Base-by-base conservation (phyloP, 2,888 invertebrate species). In the Nemotelus nigrinus region DNA sequence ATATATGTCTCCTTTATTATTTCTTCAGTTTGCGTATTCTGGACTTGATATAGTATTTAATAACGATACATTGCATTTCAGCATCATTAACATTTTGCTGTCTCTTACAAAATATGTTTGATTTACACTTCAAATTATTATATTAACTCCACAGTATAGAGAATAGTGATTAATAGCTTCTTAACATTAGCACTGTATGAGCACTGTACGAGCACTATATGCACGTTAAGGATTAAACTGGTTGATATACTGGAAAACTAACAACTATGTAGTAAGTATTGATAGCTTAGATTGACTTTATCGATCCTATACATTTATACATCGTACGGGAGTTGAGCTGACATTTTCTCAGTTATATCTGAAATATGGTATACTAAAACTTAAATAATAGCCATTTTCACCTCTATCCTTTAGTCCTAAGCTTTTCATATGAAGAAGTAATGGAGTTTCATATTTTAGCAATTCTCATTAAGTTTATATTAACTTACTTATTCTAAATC, bases 221-320 rank as follows among this genome's bases (percentile, higher is more conserved):
- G 55, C 41, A 70, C 41, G 41, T 55, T 70, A 70, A 8, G 48
- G 53, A 55, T 43, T 70, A 55, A 70, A 43, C 43, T 53, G 25
- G 7, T 25, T 53, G 55, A 70, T 50, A 53, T 70, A 41, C 55
- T 6, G 48, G 53, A 2, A 55, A 10, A 39, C 25, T 70, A 70
- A 70, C 55, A 43, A 67, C 2, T 67, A 63, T 50, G 67, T 67
- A 67, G 50, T 39, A 70, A 67, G 50, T 39, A 70, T 39, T 55
- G 55, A 55, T 39, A 68, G 70, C 5, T n/a, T 43, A 63, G 65
- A 10, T 55, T 70, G 53, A 70, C 70, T 70, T 55, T 70, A 55
- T 70, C 70, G 25, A 43, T 70, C 55, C 70, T 70, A 55, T 70
- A 70, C 70, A 70, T 53, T 70, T 70, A 55, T 70, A 70, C 70